Evolutionary conservation across 35 echinoderm and acorn worm genomes (phyloP), one percentile per base, ranked within the genome.

Genomic region (Heliocidaris erythrogramma): DNA sequence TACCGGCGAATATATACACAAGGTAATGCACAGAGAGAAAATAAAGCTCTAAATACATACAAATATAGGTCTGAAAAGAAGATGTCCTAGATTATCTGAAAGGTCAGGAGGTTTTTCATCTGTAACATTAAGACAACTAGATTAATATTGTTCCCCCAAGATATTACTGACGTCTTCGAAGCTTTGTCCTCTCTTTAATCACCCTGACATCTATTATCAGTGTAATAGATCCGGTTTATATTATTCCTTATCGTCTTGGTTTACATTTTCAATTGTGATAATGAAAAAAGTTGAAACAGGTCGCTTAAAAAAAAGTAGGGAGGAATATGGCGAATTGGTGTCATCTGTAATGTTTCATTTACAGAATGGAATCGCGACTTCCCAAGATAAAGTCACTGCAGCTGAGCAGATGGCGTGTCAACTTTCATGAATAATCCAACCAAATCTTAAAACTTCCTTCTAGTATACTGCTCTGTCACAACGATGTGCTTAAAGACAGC

Each of bases 341-440:
- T 56, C 14, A 56, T 56, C 52, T 13, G 14, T 14, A 56, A 14
- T 56, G 52, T 56, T 56, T 56, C 52, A 56, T 56, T 0, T 11
- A 56, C 65, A 27, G 65, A 4, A 78, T 27, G 14, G 27, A 78
- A 27, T 78, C 18, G 65, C 21, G 65, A 78, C 17, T 78, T n/a
- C 65, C 65, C 18, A 78, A 17, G 21, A 78, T 21, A 78, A 78
- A 78, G 65, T 78, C 65, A 78, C 65, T 17, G 65, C 65, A 78
- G 65, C 65, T 78, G 65, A n/a, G 65, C 65, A 78, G 65, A 78
- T 78, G 65, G 65, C 65, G 65, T 78, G 65, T 78, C 65, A 78
- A n/a, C 65, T 78, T 78, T n/a, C 65, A 78, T 78, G 18, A 78
- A 24, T 78, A 78, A 78, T 78, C 65, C 65, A 27, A n/a, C 65